Evolutionary conservation across 2,888 invertebrate genomes (phyloP).

Genomic region (Volucella bombylans): DNA sequence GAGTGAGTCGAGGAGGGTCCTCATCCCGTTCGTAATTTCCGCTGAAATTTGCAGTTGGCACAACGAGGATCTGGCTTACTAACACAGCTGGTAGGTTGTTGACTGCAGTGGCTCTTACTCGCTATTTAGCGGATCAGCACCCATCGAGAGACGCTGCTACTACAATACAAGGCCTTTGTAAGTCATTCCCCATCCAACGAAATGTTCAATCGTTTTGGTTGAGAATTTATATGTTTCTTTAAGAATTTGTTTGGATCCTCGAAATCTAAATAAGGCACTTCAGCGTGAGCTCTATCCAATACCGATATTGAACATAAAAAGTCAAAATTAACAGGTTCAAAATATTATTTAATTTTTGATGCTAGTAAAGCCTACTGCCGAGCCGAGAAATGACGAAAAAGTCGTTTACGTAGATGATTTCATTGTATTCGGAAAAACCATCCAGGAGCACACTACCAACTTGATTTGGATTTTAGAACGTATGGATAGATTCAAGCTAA

Average conservation of each 20-base stretch:
- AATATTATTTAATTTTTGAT: slow-evolving; percentile 24
- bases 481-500: slow-evolving; percentile 37
- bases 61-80: no score
- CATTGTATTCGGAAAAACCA: slow-evolving; percentile 18
- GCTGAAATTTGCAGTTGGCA: no score
- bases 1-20: no score
- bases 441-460: slow-evolving; percentile 34
- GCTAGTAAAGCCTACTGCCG: slow-evolving; percentile 35
- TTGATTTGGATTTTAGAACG: slow-evolving; percentile 22
- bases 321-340: slow-evolving; percentile 37
- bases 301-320: slow-evolving; percentile 25
- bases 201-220: slow-evolving; percentile 29
- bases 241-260: slow-evolving; percentile 32
- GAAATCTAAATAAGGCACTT: slow-evolving; percentile 32
- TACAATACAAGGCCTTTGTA: no score
- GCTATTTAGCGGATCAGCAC: no score
- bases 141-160: no score
- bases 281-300: slow-evolving; percentile 6
- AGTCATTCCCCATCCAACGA: neutral
- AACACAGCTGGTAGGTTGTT: no score
- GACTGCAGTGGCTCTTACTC: no score
- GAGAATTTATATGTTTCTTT: slow-evolving; percentile 17
- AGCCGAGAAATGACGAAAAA: slow-evolving; percentile 65
- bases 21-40: no score
- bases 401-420: slow-evolving; percentile 56